Evolutionary conservation across 2,888 invertebrate genomes (phyloP).

Genomic region (Drosophila bunnanda): DNA sequence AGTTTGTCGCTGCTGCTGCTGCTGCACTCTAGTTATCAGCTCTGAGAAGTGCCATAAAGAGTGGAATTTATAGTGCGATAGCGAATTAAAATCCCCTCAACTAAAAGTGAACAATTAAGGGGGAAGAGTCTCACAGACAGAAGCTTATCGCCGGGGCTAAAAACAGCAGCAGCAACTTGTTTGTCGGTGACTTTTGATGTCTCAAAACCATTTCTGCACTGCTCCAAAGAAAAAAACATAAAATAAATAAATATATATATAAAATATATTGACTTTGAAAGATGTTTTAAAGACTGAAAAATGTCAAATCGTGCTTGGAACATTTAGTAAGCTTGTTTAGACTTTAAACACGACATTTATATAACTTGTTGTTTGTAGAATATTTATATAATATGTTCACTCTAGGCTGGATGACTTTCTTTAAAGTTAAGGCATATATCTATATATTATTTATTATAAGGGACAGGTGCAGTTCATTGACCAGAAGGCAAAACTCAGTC

Average conservation of each 20-base stretch:
- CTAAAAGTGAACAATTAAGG: conserved; percentile 40
- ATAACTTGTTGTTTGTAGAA: neutral
- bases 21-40: conserved; percentile 37
- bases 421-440: too few species aligned
- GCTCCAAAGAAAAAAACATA: neutral
- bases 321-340: neutral
- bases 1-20: conserved; percentile 30
- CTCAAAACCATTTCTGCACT: conserved; percentile 14
- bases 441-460: neutral
- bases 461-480: conserved; percentile 35
- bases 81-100: conserved; percentile 30
- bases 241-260: too few species aligned
- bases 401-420: neutral
- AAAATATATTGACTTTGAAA: neutral
- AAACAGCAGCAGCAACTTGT: conserved; percentile 36
- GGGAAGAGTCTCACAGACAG: conserved; percentile 10
- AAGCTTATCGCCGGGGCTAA: conserved; percentile 27
- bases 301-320: neutral
- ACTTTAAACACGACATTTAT: neutral
- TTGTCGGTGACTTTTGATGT: conserved; percentile 34
- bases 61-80: conserved; percentile 54
- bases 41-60: conserved; percentile 44
- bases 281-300: neutral
- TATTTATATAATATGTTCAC: neutral
- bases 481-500: conserved; percentile 23